Evolutionary conservation across 1,140 invertebrate species (phyloP).

Genomic region (Idris sp.): DNA sequence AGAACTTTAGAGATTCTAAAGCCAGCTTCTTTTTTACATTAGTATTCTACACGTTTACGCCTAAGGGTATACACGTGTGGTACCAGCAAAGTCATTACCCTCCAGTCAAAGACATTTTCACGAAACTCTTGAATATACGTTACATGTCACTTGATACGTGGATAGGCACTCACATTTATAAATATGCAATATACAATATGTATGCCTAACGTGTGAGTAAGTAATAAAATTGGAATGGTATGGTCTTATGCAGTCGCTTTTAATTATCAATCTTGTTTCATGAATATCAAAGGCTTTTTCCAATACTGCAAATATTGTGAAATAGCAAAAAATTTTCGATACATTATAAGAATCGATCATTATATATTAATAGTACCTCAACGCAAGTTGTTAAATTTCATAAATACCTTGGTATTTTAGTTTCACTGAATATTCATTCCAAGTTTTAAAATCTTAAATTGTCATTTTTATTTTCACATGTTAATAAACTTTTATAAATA

Average conservation of each 20-base stretch:
- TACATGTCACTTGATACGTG: slow-evolving; percentile 9
- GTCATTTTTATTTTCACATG: too few relatives aligned
- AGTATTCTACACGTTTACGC: slow-evolving; percentile 35
- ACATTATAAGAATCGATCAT: too few relatives aligned
- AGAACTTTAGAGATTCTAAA: slow-evolving; percentile 3
- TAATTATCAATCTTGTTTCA: slow-evolving; percentile 7
- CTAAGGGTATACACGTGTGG: slow-evolving; percentile 35
- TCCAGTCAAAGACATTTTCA: slow-evolving; percentile 15
- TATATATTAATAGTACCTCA: too few relatives aligned
- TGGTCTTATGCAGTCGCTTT: slow-evolving; percentile 1
- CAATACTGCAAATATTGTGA: too few relatives aligned
- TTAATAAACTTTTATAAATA: too few relatives aligned
- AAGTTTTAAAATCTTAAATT: too few relatives aligned
- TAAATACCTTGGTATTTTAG: too few relatives aligned
- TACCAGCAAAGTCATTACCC: slow-evolving; percentile 33
- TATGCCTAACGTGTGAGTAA: background rate
- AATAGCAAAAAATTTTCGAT: too few relatives aligned
- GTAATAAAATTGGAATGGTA: slow-evolving; percentile 3
- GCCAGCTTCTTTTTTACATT: slow-evolving; percentile 16
- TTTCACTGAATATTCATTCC: too few relatives aligned
- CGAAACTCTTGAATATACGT: slow-evolving; percentile 14
- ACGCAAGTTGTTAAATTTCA: too few relatives aligned
- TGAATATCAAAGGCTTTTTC: slow-evolving; percentile 3
- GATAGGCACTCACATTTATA: slow-evolving; percentile 8
- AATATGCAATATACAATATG: slow-evolving; percentile 11